Evolutionary conservation across 1,140 invertebrate species (phyloP).

Genomic region (Scylla paramamosain): DNA sequence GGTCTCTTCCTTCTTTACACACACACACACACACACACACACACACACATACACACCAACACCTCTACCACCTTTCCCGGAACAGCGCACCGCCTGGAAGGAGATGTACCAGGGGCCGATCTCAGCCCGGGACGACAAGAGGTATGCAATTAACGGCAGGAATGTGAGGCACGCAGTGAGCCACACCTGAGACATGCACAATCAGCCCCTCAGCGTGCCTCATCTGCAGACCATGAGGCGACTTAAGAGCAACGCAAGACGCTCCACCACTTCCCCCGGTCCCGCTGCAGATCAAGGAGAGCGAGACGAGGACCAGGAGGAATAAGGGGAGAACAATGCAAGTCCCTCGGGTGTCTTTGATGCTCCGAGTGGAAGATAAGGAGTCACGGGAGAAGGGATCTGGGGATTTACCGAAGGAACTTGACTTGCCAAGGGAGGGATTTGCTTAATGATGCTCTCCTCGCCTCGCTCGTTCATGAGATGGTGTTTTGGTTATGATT

Average conservation of each 20-base stretch:
- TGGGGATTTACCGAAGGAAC: too few species aligned
- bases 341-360: background rate
- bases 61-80: background rate
- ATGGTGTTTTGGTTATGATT: background rate
- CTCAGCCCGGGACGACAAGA: background rate
- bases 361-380: too few species aligned
- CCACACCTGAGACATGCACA: background rate
- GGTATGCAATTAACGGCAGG: conserved; percentile 10
- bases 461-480: background rate
- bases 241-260: background rate
- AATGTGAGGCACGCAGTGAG: background rate
- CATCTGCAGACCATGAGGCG: background rate
- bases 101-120: background rate
- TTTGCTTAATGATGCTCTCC: too few species aligned
- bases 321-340: background rate
- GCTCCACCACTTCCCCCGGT: background rate
- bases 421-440: too few species aligned
- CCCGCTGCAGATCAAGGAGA: background rate
- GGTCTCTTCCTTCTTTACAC: too few species aligned
- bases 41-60: too few species aligned
- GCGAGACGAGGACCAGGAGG: too few species aligned
- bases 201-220: conserved; percentile 7
- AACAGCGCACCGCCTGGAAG: too few species aligned
- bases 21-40: too few species aligned
- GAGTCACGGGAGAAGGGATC: too few species aligned